Evolutionary conservation across 2,113 vertebrate species (phyloP), one percentile per base, ranked within the genome.

Genomic region (Myiopsitta monachus): DNA sequence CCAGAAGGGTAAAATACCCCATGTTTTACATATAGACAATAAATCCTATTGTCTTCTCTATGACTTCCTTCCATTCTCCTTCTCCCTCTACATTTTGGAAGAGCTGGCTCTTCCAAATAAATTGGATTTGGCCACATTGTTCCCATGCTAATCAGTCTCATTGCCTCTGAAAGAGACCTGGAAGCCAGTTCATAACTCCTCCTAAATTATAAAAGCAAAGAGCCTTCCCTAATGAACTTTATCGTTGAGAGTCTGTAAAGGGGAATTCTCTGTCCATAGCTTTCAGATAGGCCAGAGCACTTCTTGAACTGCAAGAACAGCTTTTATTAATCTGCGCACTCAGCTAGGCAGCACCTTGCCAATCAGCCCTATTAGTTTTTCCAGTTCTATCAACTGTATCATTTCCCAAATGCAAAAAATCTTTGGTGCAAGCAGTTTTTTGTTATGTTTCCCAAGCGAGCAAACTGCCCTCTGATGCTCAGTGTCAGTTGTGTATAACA

Each of bases 31-130:
- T 36, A 43, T 7, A 46, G 52, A n/a, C 67, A 59, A 21, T 4
- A 87, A 68, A 79, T n/a, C 19, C 62, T 63, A 0, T n/a, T 11
- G 43, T 44, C 26, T 89, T 49, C 46, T 46, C 6, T 0, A 0
- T 44, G 14, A 12, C 41, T n/a, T 77, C n/a, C 15, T 77, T 57
- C 38, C 19, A 0, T 7, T 72, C 8, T 6, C 39, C 10, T 79
- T 63, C 19, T 83, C 36, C 41, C 31, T n/a, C 31, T 28, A 18
- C 49, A 38, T 44, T 4, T 3, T 67, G 55, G 33, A 68, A 85
- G 43, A 51, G 11, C 22, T 31, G 30, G 2, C 28, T 61, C 31
- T 66, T 33, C 31, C 39, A 66, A 5, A 41, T 47, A 51, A n/a
- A 31, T 54, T 14, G 64, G 57, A 67, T 85, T 72, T 72, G 41